Evolutionary conservation across 2,797 vertebrate species (phyloP), one percentile per base, ranked within the genome.

Genomic region (Rhincodon typus): DNA sequence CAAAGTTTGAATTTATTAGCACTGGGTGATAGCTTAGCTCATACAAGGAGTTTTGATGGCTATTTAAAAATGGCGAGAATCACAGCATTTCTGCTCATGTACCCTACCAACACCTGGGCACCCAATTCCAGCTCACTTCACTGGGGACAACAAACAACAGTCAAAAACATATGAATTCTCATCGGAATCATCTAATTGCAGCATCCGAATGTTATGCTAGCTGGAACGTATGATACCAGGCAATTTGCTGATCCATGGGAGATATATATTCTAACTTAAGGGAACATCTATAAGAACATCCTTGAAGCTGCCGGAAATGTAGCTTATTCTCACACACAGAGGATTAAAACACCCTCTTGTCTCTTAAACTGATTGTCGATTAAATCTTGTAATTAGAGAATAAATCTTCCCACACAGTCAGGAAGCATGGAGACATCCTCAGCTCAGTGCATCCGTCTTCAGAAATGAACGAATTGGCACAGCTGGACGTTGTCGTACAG

Each of bases 331-430:
- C 30, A 90, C 19, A 19, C 87, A 34, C 1, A 38, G 62, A 19
- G 57, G 88, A 62, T 91, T 66, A 91, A 91, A 66, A 57, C 2
- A 3, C 27, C 66, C 88, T 91, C 57, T 21, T 91, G 88, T 91
- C 88, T 91, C 57, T 57, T n/a, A 62, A 30, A 91, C 57, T 34
- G 72, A 77, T 77, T 77, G 30, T 15, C 62, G 12, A 90, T n/a
- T 34, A 62, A 90, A 62, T 53, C 30, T 91, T 91, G 88, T 15
- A 91, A 91, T 91, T 91, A 91, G 57, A n/a, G 88, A 66, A 91
- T 91, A 66, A 66, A 66, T 57, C 53, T 66, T 91, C 30, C 34
- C n/a, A 34, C 88, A 91, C 23, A 46, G 88, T 90, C 53, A 90
- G 25, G 8, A n/a, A 90, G 87, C 57, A 57, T 42, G 15, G 38